phyloP scores from a whole-genome alignment of 2,888 invertebrate genomes.

The Apamea monoglypha region DNA sequence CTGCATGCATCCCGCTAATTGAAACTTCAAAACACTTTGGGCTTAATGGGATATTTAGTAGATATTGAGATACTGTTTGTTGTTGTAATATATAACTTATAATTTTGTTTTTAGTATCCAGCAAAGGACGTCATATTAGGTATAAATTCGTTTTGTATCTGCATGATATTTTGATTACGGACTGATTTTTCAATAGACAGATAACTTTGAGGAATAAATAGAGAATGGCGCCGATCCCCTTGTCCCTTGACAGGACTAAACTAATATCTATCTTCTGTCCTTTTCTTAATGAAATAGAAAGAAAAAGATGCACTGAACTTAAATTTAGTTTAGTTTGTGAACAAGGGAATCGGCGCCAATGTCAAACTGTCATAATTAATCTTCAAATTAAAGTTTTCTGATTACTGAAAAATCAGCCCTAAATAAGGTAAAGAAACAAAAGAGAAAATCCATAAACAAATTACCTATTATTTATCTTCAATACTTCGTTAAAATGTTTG shows the following conservation, averaged over 20 bases:
- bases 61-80: background rate
- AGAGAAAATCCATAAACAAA: background rate
- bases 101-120: background rate
- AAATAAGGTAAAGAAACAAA: background rate
- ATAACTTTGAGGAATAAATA: background rate
- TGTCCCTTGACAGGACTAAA: too few relatives aligned
- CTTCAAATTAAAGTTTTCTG: too few relatives aligned
- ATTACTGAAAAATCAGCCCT: background rate
- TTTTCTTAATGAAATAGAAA: too few relatives aligned
- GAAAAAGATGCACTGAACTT: too few relatives aligned
- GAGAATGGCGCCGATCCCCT: too few relatives aligned
- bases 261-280: too few relatives aligned
- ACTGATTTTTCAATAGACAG: background rate
- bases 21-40: conserved; percentile 43
- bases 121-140: too few relatives aligned
- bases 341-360: too few relatives aligned
- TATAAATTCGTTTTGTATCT: background rate
- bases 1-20: conserved; percentile 48
- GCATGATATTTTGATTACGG: background rate
- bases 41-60: conserved; percentile 9
- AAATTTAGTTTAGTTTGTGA: too few relatives aligned
- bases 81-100: background rate
- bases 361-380: too few relatives aligned
- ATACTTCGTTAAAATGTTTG: conserved; percentile 35
- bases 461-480: background rate